Conservation (phyloP, 2,797 vertebrate genomes). For the Dermochelys coriacea region DNA sequence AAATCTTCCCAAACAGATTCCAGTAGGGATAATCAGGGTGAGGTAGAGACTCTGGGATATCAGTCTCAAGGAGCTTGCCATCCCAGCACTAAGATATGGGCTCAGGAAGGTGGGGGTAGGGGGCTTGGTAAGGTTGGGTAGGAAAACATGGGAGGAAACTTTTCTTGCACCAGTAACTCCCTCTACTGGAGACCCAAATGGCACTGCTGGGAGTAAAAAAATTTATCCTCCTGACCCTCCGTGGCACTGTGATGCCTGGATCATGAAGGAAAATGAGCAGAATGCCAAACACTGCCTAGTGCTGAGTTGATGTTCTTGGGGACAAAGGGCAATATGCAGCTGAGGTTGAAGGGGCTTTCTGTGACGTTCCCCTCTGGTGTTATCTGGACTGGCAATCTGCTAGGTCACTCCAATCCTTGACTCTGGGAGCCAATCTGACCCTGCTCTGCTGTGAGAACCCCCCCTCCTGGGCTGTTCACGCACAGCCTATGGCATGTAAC, state of each 20-base stretch:
- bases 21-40: too few relatives aligned
- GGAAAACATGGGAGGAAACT: not conserved
- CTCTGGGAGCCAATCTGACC: too few relatives aligned
- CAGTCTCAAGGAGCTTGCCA: not conserved
- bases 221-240: not conserved
- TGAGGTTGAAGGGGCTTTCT: not conserved
- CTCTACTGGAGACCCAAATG: not conserved
- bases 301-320: not conserved
- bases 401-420: too few relatives aligned
- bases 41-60: not conserved
- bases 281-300: not conserved
- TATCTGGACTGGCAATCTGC: too few relatives aligned
- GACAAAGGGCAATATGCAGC: too few relatives aligned
- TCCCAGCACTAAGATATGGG: not conserved
- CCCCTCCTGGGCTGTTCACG: too few relatives aligned
- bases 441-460: too few relatives aligned
- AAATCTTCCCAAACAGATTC: not conserved
- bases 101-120: not conserved
- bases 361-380: too few relatives aligned
- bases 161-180: not conserved
- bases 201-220: not conserved
- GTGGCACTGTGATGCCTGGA: not conserved
- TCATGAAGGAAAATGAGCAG: not conserved
- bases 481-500: too few relatives aligned
- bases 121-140: not conserved